These are phyloP conservation scores for Lysandra bellargus DNA, from an alignment of 2,888 invertebrate species.

Conservation along the genomic window DNA sequence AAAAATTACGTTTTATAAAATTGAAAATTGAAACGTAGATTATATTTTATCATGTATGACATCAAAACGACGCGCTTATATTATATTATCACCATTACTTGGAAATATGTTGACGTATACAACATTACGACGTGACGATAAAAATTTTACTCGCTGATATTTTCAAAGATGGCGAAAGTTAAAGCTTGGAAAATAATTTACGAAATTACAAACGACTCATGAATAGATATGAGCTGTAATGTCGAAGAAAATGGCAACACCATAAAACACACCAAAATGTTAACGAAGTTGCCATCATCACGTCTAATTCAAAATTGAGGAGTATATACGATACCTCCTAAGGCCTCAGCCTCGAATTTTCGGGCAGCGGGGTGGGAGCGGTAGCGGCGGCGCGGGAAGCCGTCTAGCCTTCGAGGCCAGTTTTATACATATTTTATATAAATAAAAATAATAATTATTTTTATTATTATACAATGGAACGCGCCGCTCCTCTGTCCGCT, in stretches of 20 bases:
- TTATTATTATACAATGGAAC: too few species aligned
- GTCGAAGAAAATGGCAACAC: background rate
- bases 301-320: background rate
- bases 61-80: background rate
- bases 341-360: too few species aligned
- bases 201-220: background rate
- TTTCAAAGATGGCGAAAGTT: background rate
- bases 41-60: background rate
- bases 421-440: too few species aligned
- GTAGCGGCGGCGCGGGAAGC: too few species aligned
- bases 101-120: background rate
- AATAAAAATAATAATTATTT: too few species aligned
- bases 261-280: slow-evolving; percentile 1
- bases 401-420: too few species aligned
- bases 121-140: background rate
- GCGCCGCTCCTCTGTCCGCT: too few species aligned
- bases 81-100: background rate
- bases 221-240: background rate
- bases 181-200: background rate
- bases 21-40: background rate
- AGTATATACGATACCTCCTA: too few species aligned
- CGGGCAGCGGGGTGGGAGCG: too few species aligned
- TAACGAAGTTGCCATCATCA: background rate
- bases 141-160: background rate
- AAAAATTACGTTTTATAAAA: background rate